A percentile compares a stretch with the other conserved stretches of the same genome.
Conservation (phyloP, 1,140 invertebrate genomes). For the Frieseomelitta varia region DNA sequence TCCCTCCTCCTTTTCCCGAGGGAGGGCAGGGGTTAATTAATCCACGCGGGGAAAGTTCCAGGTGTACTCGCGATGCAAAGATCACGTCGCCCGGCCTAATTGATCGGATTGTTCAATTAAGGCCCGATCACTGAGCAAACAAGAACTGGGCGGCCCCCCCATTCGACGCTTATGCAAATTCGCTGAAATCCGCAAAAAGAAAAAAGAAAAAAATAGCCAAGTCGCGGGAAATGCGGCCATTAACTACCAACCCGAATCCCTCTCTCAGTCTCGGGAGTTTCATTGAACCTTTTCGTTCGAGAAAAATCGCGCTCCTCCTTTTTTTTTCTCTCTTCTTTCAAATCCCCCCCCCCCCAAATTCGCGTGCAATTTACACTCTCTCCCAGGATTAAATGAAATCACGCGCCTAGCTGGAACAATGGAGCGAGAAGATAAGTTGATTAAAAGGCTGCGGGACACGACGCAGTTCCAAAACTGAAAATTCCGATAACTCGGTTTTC, state of each 20-base stretch:
- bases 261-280: not conserved
- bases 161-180: conserved; percentile 36
- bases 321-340: too few relatives aligned
- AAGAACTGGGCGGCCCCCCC: conserved; percentile 21
- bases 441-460: not conserved
- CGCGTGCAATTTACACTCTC: not conserved
- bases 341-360: too few relatives aligned
- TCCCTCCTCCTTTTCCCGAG: not conserved
- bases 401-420: not conserved
- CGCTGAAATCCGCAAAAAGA: not conserved
- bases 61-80: conserved; percentile 42
- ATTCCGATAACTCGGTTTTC: not conserved
- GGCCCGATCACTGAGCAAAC: conserved; percentile 33
- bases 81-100: conserved; percentile 46
- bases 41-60: conserved; percentile 29
- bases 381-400: not conserved
- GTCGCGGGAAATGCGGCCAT: not conserved
- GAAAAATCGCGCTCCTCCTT: too few relatives aligned
- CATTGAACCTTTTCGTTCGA: not conserved
- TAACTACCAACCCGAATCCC: not conserved
- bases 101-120: conserved; percentile 61
- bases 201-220: conserved; percentile 8
- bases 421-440: not conserved
- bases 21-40: not conserved
- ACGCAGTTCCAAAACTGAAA: not conserved